Conservation (phyloP, 2,797 vertebrate genomes). For the Lateolabrax maculatus region DNA sequence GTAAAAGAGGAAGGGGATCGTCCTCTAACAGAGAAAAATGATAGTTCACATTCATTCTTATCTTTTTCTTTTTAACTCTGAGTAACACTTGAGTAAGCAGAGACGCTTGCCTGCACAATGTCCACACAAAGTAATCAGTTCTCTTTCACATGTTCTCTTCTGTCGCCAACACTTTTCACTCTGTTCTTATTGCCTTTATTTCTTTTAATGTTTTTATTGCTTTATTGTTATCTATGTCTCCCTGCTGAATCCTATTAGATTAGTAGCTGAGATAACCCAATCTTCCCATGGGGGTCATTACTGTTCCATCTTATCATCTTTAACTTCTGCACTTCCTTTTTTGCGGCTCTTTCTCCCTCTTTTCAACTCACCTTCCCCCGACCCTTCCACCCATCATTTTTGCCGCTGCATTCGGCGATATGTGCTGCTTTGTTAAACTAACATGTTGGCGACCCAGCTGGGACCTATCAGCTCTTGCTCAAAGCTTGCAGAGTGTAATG, state of each 20-base stretch:
- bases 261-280: constrained; percentile 29
- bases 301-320: constrained; percentile 49
- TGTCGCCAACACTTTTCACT: constrained; percentile 4
- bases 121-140: neutral
- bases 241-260: constrained; percentile 46
- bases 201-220: constrained; percentile 40
- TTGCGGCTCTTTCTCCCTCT: constrained; percentile 8
- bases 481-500: constrained; percentile 46
- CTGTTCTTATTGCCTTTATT: constrained; percentile 4
- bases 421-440: constrained; percentile 47
- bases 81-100: no score
- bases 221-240: constrained; percentile 39
- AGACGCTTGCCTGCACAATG: neutral
- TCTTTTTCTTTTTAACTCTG: constrained; percentile 3
- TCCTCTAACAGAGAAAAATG: constrained; percentile 2
- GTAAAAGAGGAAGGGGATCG: neutral
- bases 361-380: constrained; percentile 11
- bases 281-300: constrained; percentile 38
- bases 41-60: neutral
- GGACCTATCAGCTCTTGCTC: constrained; percentile 44
- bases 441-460: constrained; percentile 38
- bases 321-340: constrained; percentile 37
- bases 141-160: constrained; percentile 1
- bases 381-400: constrained; percentile 13
- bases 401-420: neutral